Conservation (phyloP, 2,797 vertebrate species). For the Pseudocheirus occidentalis region DNA sequence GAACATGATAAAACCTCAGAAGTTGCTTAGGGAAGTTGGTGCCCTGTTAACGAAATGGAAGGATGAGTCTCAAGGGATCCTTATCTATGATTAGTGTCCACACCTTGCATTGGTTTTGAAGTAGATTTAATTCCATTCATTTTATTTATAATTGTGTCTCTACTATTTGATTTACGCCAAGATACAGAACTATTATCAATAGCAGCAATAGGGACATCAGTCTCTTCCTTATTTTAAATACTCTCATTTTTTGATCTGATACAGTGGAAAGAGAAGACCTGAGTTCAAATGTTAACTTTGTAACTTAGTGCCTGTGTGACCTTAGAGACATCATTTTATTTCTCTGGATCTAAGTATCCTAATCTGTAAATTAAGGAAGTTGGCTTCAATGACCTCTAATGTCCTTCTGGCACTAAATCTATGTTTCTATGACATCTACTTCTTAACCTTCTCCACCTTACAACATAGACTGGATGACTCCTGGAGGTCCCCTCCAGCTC, state of each 20-base stretch:
- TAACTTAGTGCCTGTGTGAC: background rate
- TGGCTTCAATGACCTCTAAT: background rate
- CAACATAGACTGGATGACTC: background rate
- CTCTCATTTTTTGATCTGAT: background rate
- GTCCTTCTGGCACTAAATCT: background rate
- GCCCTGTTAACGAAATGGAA: conserved; percentile 3
- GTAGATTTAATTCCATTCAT: conserved; percentile 26
- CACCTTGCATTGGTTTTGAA: conserved; percentile 8
- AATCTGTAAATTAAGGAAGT: background rate
- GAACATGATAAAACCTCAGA: conserved; percentile 24
- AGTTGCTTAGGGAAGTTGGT: conserved; percentile 4
- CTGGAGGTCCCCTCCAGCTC: background rate
- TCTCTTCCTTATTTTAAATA: background rate
- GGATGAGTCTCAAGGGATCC: background rate
- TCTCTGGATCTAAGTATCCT: background rate
- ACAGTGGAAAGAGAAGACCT: background rate
- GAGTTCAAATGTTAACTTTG: background rate
- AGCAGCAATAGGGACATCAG: background rate
- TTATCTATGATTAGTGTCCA: conserved; percentile 22
- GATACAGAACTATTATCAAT: conserved; percentile 2
- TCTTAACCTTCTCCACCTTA: background rate
- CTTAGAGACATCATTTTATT: background rate
- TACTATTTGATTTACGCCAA: conserved; percentile 10
- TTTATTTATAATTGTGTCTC: conserved; percentile 31
- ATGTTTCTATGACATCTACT: background rate